Evolutionary conservation across 2,797 vertebrate species (phyloP), one percentile per base, ranked within the genome.

Genomic region (Falco berigora): DNA sequence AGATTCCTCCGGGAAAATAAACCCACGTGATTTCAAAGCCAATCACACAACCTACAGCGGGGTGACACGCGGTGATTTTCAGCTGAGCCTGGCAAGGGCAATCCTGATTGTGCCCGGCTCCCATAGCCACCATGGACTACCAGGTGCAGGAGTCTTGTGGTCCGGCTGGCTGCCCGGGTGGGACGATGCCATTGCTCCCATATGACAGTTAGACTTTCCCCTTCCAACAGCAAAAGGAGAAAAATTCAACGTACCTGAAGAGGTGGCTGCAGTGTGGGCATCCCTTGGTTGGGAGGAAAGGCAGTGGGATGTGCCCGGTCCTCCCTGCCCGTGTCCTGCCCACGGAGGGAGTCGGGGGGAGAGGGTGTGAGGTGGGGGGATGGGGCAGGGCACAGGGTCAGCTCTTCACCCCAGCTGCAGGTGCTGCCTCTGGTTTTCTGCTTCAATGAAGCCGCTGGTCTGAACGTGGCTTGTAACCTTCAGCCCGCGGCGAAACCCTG

Each of bases 201-300:
- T 94, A 36, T 82, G 84, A 94, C 42, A 28, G 77, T 21, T 69
- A 94, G 92, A 97, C 94, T 95, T 96, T 86, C 36, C 58, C 93
- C 94, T 88, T 77, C 30, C 8, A 0, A 32, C 47, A 53, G 79
- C 52, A 76, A 58, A 78, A 72, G 40, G 67, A 68, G 30, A 62
- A 72, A 46, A 86, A 90, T 18, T 32, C 42, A 8, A 0, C 1
- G 18, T 76, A 8, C 82, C 55, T 40, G 1, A 2, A 24, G 74
- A 64, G 23, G 69, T 5, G 58, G 81, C 47, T 46, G 80, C 64
- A 24, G 9, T 0, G 4, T 1, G 6, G 71, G 30, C 71, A 42
- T 20, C 40, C 42, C 14, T 34, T 0, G 20, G 0, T 1, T 20
- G 85, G 84, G 52, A 66, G 46, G 11, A 50, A 71, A 87, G 42